Evolutionary conservation across 2,888 invertebrate species (phyloP).

Genomic region (Diarsia mendica): DNA sequence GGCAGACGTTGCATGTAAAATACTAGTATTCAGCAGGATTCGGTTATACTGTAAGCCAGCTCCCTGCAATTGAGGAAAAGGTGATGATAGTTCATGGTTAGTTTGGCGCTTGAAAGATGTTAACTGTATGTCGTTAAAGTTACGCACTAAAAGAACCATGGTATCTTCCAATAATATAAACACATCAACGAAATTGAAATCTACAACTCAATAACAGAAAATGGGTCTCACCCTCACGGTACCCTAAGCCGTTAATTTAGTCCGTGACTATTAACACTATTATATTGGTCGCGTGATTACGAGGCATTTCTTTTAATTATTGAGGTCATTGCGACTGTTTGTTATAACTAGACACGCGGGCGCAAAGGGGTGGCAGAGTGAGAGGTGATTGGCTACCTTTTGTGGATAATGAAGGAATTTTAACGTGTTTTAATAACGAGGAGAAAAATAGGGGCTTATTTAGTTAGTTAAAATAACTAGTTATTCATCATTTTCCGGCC

Average conservation of each 20-base stretch:
- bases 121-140: no score
- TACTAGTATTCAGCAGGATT: no score
- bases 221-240: neutral
- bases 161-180: no score
- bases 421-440: neutral
- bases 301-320: conserved; percentile 47
- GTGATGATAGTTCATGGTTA: no score
- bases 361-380: neutral
- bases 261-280: conserved; percentile 43
- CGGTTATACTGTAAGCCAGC: no score
- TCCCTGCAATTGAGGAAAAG: no score
- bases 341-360: conserved; percentile 30
- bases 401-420: conserved; percentile 3
- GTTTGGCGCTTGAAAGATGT: no score
- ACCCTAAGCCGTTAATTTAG: conserved; percentile 10
- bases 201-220: neutral
- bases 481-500: no score
- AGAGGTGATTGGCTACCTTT: conserved; percentile 1
- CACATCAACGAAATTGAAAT: no score
- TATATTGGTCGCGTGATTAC: conserved; percentile 35
- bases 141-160: no score
- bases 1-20: no score
- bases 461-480: no score
- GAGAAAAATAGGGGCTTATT: neutral
- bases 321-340: conserved; percentile 38